Evolutionary conservation across 2,888 invertebrate species (phyloP), one percentile per base, ranked within the genome.

Genomic region (Crioceris asparagi): DNA sequence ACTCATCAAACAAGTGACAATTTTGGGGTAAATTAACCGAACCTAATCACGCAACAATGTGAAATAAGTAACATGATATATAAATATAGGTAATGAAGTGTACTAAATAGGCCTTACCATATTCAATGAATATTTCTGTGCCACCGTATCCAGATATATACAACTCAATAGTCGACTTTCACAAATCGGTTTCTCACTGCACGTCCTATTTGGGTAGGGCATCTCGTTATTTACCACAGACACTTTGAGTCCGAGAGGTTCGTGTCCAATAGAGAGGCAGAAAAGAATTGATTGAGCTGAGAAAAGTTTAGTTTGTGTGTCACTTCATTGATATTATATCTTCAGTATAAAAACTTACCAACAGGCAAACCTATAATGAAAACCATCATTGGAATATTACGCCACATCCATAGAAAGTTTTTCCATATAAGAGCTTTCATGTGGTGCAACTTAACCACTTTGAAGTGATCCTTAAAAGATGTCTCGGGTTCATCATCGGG

Each of bases 391-490:
- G 83, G 79, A 44, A 80, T 75, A 63, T 90, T 90, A 52, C 90
- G 73, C 69, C 83, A 78, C 71, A 90, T 78, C 75, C 86, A 84
- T 35, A 87, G 68, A 54, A 85, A 82, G 60, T 90, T 90, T 62
- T 90, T 91, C 84, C 88, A 87, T 30, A 88, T 73, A 15, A 90
- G 64, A 1, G 88, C 86, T 50, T 77, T 77, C 79, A 87, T 81
- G 52, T 85, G 82, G 54, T 75, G 68, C 45, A 69, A 65, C 50
- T 80, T 72, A 64, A 83, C 70, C 25, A 83, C 73, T 60, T 75
- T 76, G 32, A 59, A 66, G 43, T 70, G 68, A 43, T 79, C 75
- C 2, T 36, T 43, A 48, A 68, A 65, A 34, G 70, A 68, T 0
- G 67, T 67, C 14, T 64, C 65, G 3, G 69, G 65, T 1, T 72